These are phyloP conservation scores for Eupithecia dodoneata DNA, from an alignment of 2,888 invertebrate genomes.

Conservation along the genomic window DNA sequence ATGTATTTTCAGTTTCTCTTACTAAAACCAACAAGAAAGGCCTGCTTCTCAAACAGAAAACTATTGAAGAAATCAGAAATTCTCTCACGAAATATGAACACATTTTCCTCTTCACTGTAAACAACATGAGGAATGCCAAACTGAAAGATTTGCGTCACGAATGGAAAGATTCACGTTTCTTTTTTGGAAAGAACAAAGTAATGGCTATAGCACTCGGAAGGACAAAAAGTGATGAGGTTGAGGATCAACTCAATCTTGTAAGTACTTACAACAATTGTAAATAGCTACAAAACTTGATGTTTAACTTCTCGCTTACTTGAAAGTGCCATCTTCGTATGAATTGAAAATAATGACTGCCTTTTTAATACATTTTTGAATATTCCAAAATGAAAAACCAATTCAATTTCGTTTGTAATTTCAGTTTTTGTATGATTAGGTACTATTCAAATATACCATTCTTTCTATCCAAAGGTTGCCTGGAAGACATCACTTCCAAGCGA, in stretches of 20 bases:
- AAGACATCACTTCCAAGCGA: too few species aligned
- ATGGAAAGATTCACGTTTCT: constrained; percentile 96
- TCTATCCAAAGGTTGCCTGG: too few species aligned
- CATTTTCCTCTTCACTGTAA: constrained; percentile 94
- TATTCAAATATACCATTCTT: too few species aligned
- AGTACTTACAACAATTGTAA: constrained; percentile 24
- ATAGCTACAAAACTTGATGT: too few species aligned
- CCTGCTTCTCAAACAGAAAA: constrained; percentile 92
- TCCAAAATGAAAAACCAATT: too few species aligned
- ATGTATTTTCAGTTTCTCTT: constrained; percentile 91
- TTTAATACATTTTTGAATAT: too few species aligned
- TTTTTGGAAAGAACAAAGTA: constrained; percentile 98
- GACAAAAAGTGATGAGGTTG: constrained; percentile 91
- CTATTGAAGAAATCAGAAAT: constrained; percentile 93
- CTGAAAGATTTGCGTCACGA: constrained; percentile 93
- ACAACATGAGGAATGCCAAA: constrained; percentile 96
- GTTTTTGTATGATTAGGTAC: too few species aligned
- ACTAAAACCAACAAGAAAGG: constrained; percentile 98
- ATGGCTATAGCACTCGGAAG: constrained; percentile 96
- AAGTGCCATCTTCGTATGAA: too few species aligned
- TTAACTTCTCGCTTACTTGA: too few species aligned
- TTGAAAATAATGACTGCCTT: too few species aligned
- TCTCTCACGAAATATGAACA: constrained; percentile 92
- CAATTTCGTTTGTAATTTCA: too few species aligned
- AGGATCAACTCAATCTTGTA: constrained; percentile 90